Evolutionary conservation across 23 tunicate genomes (phyloP).

Genomic region (Ascidia mentula): DNA sequence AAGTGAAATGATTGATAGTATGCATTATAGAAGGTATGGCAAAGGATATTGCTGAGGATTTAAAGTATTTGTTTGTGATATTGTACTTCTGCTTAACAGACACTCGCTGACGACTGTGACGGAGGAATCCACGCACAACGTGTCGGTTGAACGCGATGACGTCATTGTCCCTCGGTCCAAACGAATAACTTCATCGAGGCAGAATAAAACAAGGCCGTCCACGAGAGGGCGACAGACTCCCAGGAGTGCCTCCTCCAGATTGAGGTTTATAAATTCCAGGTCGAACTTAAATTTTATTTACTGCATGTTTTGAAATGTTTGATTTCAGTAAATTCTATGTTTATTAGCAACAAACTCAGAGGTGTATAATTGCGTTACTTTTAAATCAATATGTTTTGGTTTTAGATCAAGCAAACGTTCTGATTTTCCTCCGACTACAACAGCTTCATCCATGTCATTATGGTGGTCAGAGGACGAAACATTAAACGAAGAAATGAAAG

Average conservation of each 20-base stretch:
- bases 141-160: not conserved
- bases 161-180: not conserved
- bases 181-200: not conserved
- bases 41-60: not conserved
- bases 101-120: slow-evolving; percentile 25
- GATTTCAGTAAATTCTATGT: not conserved
- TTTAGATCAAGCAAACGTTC: slow-evolving; percentile 9
- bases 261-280: not conserved
- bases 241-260: not conserved
- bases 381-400: not conserved
- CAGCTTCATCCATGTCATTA: slow-evolving; percentile 7
- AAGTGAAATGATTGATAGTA: not conserved
- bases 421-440: not conserved
- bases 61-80: not conserved
- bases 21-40: not conserved
- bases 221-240: not conserved
- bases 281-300: too few relatives aligned
- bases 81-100: not conserved
- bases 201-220: not conserved
- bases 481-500: not conserved
- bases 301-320: too few relatives aligned
- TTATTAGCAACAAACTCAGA: not conserved
- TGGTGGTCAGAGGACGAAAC: slow-evolving; percentile 38
- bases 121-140: slow-evolving; percentile 14
- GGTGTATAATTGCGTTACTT: not conserved